phyloP scores from a whole-genome alignment of 2,113 vertebrate species.

The Ictalurus punctatus region DNA sequence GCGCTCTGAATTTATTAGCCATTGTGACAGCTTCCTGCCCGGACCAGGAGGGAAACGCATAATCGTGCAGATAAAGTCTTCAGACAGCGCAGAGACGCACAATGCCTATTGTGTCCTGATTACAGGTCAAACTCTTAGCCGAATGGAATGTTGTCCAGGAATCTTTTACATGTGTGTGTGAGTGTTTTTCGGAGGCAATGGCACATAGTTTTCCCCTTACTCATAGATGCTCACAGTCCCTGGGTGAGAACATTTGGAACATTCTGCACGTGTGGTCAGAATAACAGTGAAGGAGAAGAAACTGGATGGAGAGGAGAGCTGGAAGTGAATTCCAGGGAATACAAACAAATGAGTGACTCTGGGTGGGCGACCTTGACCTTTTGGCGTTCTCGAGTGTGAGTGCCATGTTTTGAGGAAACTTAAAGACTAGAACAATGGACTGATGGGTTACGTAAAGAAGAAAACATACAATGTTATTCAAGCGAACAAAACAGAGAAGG shows the following conservation, averaged over 20 bases:
- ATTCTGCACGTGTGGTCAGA: conserved; percentile 49
- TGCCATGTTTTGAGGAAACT: conserved; percentile 41
- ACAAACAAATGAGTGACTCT: conserved; percentile 42
- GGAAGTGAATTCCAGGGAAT: conserved; percentile 41
- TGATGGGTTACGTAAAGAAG: conserved; percentile 32
- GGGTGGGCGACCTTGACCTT: conserved; percentile 54
- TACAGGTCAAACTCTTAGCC: conserved; percentile 66
- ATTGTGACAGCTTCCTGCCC: conserved; percentile 77
- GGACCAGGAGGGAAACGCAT: conserved; percentile 68
- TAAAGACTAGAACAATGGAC: conserved; percentile 32
- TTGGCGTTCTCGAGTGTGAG: conserved; percentile 7
- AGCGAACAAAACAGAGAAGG: conserved; percentile 12
- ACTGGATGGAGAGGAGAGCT: conserved; percentile 48
- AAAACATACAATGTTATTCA: conserved; percentile 2
- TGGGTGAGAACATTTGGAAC: conserved; percentile 56
- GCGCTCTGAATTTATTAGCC: conserved; percentile 73
- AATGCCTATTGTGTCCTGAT: conserved; percentile 79
- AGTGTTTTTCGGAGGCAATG: conserved; percentile 52
- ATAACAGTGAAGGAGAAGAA: conserved; percentile 39
- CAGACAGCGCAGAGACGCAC: conserved; percentile 61
- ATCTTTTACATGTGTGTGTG: conserved; percentile 43
- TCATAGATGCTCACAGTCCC: conserved; percentile 18
- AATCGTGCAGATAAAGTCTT: conserved; percentile 71
- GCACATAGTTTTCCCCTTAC: conserved; percentile 40
- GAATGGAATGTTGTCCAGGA: conserved; percentile 65